phyloP scores from a whole-genome alignment of 2,113 vertebrate genomes.

The Rhabdornis inornatus region DNA sequence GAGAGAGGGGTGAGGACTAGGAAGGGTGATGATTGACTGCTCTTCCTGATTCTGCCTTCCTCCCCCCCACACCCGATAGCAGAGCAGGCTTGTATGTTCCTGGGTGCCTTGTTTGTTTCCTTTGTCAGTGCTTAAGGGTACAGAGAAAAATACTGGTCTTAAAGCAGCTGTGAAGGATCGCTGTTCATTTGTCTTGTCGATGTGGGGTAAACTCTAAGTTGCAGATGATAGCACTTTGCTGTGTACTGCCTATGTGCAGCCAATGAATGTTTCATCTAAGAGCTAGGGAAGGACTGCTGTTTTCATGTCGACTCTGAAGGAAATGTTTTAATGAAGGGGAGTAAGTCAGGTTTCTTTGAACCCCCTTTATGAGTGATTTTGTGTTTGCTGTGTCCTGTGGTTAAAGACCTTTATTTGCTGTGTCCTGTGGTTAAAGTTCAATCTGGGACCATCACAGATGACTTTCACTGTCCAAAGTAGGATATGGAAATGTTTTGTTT shows the following conservation, averaged over 20 bases:
- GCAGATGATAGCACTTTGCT: background rate
- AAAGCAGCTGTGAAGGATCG: background rate
- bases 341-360: background rate
- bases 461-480: background rate
- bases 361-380: background rate
- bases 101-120: background rate
- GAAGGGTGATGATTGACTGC: background rate
- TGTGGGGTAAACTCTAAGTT: background rate
- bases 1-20: background rate
- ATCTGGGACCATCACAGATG: background rate
- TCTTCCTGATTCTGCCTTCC: background rate
- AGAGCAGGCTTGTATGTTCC: background rate
- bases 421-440: background rate
- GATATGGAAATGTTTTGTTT: background rate
- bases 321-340: background rate
- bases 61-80: fast-evolving
- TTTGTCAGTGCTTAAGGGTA: background rate
- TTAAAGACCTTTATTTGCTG: background rate
- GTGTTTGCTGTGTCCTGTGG: background rate
- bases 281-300: background rate
- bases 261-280: background rate
- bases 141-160: background rate
- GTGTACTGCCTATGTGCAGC: background rate
- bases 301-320: background rate
- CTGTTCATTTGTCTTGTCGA: background rate